These are phyloP conservation scores for Isichthys henryi DNA, from an alignment of 2,113 vertebrate species.

Conservation along the genomic window DNA sequence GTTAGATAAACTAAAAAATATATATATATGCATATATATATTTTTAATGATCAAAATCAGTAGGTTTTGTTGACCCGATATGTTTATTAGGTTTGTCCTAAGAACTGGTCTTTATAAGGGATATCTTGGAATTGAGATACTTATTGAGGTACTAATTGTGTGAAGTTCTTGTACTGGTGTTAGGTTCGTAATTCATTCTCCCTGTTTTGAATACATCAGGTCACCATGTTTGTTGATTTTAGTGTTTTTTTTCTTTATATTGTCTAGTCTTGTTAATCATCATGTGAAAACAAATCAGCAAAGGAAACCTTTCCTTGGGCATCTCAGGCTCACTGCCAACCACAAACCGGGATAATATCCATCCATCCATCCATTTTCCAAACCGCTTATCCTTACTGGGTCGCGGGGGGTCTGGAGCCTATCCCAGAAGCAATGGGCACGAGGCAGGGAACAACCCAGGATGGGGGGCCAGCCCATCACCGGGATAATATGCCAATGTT, in stretches of 20 bases:
- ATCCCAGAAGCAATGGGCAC: too few relatives aligned
- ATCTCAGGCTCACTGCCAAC: slow-evolving; percentile 80
- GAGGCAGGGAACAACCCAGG: too few relatives aligned
- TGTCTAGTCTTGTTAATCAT: slow-evolving; percentile 68
- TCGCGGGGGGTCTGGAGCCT: too few relatives aligned
- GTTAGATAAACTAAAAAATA: not conserved
- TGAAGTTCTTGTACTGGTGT: not conserved
- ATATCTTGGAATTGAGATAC: not conserved
- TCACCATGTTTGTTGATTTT: not conserved
- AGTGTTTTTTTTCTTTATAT: slow-evolving; percentile 21
- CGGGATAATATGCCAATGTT: slow-evolving; percentile 78
- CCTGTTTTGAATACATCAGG: not conserved
- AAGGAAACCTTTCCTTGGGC: slow-evolving; percentile 70
- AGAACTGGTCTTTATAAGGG: not conserved
- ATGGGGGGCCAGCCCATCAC: too few relatives aligned
- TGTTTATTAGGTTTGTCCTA: not conserved
- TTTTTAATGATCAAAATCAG: not conserved
- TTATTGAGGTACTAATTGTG: not conserved
- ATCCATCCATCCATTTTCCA: too few relatives aligned
- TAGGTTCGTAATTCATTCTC: not conserved
- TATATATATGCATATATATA: too few relatives aligned
- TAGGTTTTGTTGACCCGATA: not conserved
- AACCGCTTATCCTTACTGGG: too few relatives aligned
- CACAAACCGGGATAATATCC: slow-evolving; percentile 74
- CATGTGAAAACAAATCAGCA: slow-evolving; percentile 84